Evolutionary conservation across 2,888 invertebrate species (phyloP), one percentile per base, ranked within the genome.

Genomic region (Xylota segnis): DNA sequence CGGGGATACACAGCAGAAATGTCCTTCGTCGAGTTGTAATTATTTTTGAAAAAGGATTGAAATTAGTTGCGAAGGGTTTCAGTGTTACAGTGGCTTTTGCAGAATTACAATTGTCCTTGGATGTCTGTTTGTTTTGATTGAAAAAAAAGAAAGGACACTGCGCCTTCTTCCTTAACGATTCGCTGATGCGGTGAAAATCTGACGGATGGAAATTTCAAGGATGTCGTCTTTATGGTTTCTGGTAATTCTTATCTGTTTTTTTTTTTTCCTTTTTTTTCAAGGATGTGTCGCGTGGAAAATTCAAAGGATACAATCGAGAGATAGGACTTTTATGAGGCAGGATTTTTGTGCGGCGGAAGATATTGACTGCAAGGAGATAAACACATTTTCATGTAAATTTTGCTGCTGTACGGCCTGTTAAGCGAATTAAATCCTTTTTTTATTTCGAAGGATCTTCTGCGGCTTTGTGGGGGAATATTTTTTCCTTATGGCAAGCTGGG

Each of bases 191-290:
- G n/a, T n/a, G n/a, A 14, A 63, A 63, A 56, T 74, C 32, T 70
- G 61, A 65, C 59, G 63, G 70, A 82, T 82, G 76, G 34, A 76
- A 9, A 34, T 70, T 63, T 70, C 70, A 82, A 71, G 82, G 82
- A 40, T 5, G 50, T 6, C 6, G 50, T 52, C n/a, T 45, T 50
- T 65, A 29, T 29, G 10, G 10, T 7, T n/a, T 54, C n/a, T 7
- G 47, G 34, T 27, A 47, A 18, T 5, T n/a, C n/a, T n/a, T n/a
- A n/a, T n/a, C n/a, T n/a, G n/a, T n/a, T n/a, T n/a, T 23, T 40
- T 40, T 0, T 37, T n/a, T 59, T 10, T 6, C 9, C 12, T 2
- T 23, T 59, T 10, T 12, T 9, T n/a, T 0, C 43, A 14, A 34
- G 12, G 37, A 12, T 16, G 45, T 29, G 43, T 29, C 61, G 43